Evolutionary conservation across 2,797 vertebrate genomes (phyloP).

Genomic region (Prunella strophiata): DNA sequence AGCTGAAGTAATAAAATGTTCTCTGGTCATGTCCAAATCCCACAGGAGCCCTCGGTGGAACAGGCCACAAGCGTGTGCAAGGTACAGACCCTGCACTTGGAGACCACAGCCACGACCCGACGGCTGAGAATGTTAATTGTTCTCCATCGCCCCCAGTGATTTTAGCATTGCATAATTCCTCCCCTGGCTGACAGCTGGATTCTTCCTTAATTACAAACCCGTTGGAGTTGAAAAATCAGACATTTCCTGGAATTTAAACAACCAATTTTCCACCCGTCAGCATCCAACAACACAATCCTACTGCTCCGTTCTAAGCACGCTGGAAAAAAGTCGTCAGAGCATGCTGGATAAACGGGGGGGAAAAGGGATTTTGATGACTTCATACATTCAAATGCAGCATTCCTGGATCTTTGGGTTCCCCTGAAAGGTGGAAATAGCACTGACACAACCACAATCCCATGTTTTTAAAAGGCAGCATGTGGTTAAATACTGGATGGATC

Average conservation of each 20-base stretch:
- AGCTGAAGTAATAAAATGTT: slow-evolving; percentile 31
- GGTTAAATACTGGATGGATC: background rate
- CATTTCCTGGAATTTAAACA: slow-evolving; percentile 70
- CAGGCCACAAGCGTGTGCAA: background rate
- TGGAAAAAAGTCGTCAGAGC: background rate
- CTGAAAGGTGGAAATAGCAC: background rate
- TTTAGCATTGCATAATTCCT: slow-evolving; percentile 59
- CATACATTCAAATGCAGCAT: background rate
- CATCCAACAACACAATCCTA: slow-evolving; percentile 5
- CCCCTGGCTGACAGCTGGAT: slow-evolving; percentile 61
- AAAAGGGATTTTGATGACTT: background rate
- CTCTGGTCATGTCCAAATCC: slow-evolving; percentile 17
- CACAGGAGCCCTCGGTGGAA: background rate
- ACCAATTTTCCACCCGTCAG: slow-evolving; percentile 37
- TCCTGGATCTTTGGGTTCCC: background rate
- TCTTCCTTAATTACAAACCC: slow-evolving; percentile 62
- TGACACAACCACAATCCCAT: background rate
- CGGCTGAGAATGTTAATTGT: slow-evolving; percentile 35
- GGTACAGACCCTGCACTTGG: background rate
- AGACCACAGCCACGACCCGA: background rate
- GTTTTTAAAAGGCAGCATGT: background rate
- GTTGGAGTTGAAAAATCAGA: slow-evolving; percentile 64
- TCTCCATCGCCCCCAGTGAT: slow-evolving; percentile 34
- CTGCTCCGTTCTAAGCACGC: background rate
- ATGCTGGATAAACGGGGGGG: background rate